Conservation (phyloP, 2,888 invertebrate genomes). For the Taenaris catops region DNA sequence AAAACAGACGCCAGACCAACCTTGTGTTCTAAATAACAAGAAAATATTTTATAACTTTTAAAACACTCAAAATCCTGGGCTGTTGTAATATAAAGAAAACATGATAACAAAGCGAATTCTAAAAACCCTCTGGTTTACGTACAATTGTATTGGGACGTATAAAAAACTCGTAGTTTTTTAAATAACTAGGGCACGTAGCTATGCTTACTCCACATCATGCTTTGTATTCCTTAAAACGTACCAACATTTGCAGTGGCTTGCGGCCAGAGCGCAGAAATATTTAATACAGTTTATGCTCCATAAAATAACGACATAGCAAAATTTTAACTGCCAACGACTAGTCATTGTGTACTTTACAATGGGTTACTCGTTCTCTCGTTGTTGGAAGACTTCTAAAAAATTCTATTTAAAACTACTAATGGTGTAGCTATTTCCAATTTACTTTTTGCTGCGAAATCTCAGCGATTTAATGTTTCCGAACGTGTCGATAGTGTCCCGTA, state of each 20-base stretch:
- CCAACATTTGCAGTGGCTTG: constrained; percentile 9
- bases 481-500: constrained; percentile 43
- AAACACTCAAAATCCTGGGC: too few species aligned
- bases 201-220: constrained; percentile 13
- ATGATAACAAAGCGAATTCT: too few species aligned
- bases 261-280: constrained; percentile 11
- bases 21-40: too few species aligned
- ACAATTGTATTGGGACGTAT: constrained; percentile 2
- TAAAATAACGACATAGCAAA: constrained; percentile 1
- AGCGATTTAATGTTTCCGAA: constrained; percentile 44
- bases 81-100: too few species aligned
- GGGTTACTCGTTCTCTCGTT: too few species aligned
- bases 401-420: too few species aligned
- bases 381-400: too few species aligned
- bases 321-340: neutral
- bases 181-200: constrained; percentile 20
- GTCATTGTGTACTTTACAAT: neutral
- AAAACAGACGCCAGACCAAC: too few species aligned
- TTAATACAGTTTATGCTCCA: constrained; percentile 2
- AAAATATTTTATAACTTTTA: too few species aligned
- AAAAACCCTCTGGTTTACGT: too few species aligned
- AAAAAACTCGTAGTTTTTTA: constrained; percentile 8
- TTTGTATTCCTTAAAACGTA: constrained; percentile 17
- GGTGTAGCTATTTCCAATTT: constrained; percentile 6
- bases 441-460: constrained; percentile 10